Evolutionary conservation across 2,113 vertebrate species (phyloP).

Genomic region (Channa maculata): DNA sequence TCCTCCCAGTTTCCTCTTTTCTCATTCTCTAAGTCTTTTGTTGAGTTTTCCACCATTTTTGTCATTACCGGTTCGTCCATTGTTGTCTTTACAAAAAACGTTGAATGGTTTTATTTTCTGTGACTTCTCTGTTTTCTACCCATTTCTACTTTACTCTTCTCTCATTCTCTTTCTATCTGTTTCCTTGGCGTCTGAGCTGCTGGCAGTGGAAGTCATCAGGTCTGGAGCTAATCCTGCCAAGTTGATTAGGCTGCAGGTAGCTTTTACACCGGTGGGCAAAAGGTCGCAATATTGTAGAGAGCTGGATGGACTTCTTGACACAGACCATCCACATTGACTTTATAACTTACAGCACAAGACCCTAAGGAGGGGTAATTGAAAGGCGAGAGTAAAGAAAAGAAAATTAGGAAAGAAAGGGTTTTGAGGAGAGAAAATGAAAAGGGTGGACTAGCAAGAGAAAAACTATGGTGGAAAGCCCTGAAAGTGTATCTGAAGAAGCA

Average conservation of each 20-base stretch:
- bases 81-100: constrained; percentile 60
- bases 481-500: constrained; percentile 38
- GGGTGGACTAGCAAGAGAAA: constrained; percentile 5
- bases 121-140: constrained; percentile 68
- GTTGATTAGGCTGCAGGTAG: constrained; percentile 82
- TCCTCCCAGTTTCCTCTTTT: constrained; percentile 69
- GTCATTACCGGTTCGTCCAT: constrained; percentile 73
- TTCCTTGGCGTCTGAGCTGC: constrained; percentile 57
- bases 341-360: constrained; percentile 74
- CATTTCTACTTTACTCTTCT: constrained; percentile 55
- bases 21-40: constrained; percentile 68
- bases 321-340: constrained; percentile 73
- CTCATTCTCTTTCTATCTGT: constrained; percentile 65
- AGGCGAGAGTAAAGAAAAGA: constrained; percentile 67
- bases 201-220: constrained; percentile 73
- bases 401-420: constrained; percentile 68
- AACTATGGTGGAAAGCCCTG: neutral
- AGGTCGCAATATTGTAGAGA: constrained; percentile 75
- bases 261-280: constrained; percentile 72
- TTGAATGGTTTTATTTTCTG: constrained; percentile 69
- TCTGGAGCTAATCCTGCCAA: constrained; percentile 78
- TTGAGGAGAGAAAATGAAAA: constrained; percentile 33
- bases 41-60: constrained; percentile 66
- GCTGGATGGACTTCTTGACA: constrained; percentile 78
- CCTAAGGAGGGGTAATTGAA: constrained; percentile 78